phyloP scores from a whole-genome alignment of 2,113 vertebrate genomes.

The Cavia aperea region DNA sequence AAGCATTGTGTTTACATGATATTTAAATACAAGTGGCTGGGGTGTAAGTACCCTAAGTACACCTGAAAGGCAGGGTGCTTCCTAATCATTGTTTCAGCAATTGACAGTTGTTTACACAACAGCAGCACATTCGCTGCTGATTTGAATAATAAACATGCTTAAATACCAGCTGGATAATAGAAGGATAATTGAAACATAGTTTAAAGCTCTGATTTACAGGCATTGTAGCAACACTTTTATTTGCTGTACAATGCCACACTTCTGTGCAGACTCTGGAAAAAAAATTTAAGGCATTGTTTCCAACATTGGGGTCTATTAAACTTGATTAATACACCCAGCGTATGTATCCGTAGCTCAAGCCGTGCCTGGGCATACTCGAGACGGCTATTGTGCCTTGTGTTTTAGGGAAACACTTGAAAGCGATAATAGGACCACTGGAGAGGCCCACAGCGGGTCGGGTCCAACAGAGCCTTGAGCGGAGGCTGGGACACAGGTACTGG shows the following conservation, averaged over 20 bases:
- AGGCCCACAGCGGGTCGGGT: background rate
- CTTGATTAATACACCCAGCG: constrained; percentile 71
- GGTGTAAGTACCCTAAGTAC: constrained; percentile 83
- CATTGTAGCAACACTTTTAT: constrained; percentile 79
- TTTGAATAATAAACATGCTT: constrained; percentile 88
- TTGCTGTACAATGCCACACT: constrained; percentile 80
- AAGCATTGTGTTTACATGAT: constrained; percentile 84
- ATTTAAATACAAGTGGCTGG: constrained; percentile 84
- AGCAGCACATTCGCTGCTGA: constrained; percentile 83
- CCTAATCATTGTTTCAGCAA: constrained; percentile 87
- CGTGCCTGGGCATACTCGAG: constrained; percentile 51
- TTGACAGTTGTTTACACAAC: constrained; percentile 89
- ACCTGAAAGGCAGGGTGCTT: constrained; percentile 85
- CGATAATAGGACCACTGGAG: background rate
- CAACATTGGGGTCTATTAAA: constrained; percentile 76
- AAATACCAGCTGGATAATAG: constrained; percentile 88
- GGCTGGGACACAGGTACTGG: background rate
- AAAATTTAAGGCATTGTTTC: constrained; percentile 76
- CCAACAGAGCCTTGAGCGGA: background rate
- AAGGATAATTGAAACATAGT: constrained; percentile 87
- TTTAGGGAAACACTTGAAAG: constrained; percentile 42
- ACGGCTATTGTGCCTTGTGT: constrained; percentile 24
- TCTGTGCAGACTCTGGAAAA: constrained; percentile 72
- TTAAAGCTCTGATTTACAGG: constrained; percentile 86
- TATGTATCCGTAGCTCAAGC: constrained; percentile 56